A percentile compares a stretch with the other conserved stretches of the same genome.
Conservation (phyloP, 2,888 invertebrate genomes). For the Isotomurus palustris region DNA sequence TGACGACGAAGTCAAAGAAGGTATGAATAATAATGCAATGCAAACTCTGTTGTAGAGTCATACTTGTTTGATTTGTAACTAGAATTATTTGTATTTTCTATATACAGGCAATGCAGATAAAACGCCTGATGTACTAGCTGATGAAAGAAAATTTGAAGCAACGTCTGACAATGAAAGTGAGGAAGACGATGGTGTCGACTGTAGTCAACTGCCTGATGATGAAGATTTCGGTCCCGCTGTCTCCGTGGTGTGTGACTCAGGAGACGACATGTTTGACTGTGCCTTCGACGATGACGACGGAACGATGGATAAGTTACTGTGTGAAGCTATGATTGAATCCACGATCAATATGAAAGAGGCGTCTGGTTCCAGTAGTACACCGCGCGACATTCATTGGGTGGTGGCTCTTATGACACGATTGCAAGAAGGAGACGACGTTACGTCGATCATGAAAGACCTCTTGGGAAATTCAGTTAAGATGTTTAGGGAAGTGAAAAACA, state of each 20-base stretch:
- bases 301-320: slow-evolving; percentile 4
- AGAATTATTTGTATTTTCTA: no score
- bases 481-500: slow-evolving; percentile 23
- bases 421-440: slow-evolving; percentile 19
- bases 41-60: no score
- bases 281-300: no score
- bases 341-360: not conserved
- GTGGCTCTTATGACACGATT: slow-evolving; percentile 9
- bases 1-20: not conserved
- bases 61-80: no score
- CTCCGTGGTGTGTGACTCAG: not conserved
- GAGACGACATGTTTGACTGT: slow-evolving; percentile 4
- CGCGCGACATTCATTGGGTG: slow-evolving; percentile 12
- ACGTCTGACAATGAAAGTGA: not conserved
- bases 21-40: no score
- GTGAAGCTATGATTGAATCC: not conserved
- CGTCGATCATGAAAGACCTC: slow-evolving; percentile 3
- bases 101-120: no score
- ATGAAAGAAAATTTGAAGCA: not conserved
- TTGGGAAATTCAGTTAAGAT: slow-evolving; percentile 25
- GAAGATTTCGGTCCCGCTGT: not conserved
- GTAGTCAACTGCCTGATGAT: not conserved
- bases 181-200: slow-evolving; percentile 2
- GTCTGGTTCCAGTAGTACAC: not conserved
- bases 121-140: no score